Percentiles rank a stretch among this genome's conserved stretches.
These are phyloP conservation scores for Philotrypesis tridentata DNA, from an alignment of 1,140 invertebrate genomes.

Conservation along the genomic window DNA sequence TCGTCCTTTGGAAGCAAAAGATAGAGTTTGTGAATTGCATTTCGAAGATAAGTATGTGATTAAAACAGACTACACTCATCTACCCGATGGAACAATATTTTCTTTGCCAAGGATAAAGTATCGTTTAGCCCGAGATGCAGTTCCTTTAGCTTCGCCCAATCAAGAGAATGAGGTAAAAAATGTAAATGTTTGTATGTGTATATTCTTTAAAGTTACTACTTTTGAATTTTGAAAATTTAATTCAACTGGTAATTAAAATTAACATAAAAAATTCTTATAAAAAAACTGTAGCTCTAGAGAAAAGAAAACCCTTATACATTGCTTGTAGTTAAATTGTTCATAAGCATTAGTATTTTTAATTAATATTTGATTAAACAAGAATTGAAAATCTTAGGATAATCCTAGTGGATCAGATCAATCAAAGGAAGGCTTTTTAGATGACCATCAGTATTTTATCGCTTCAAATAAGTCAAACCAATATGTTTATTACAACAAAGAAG, in stretches of 20 bases:
- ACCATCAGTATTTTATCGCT: conserved; percentile 27
- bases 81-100: conserved; percentile 21
- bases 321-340: neutral
- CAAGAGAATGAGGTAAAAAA: neutral
- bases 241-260: too few relatives aligned
- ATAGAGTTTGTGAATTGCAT: conserved; percentile 28
- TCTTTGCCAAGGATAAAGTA: conserved; percentile 17
- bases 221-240: too few relatives aligned
- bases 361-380: neutral
- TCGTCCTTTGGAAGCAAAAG: neutral
- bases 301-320: neutral
- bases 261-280: neutral
- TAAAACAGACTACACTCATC: neutral
- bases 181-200: too few relatives aligned
- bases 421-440: neutral
- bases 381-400: neutral
- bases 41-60: conserved; percentile 1
- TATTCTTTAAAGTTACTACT: too few relatives aligned
- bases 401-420: neutral
- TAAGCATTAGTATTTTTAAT: neutral
- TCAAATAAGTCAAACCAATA: neutral
- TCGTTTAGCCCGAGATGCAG: neutral
- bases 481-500: conserved; percentile 10
- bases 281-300: too few relatives aligned
- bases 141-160: neutral